phyloP scores from a whole-genome alignment of 2,797 vertebrate genomes.

The Taenioides sp. region DNA sequence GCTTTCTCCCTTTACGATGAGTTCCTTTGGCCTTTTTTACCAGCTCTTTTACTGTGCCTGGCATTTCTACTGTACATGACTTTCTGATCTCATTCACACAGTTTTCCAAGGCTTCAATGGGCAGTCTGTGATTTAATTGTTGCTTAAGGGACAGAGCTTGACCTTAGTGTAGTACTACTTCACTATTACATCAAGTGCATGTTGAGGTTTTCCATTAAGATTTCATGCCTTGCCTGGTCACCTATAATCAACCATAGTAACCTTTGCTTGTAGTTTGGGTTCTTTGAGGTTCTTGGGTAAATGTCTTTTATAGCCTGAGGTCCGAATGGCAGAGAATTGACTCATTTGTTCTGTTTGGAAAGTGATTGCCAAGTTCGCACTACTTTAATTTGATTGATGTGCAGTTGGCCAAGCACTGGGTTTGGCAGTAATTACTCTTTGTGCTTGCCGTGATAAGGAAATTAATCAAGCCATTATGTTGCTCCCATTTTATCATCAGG shows the following conservation, averaged over 20 bases:
- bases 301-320: conserved; percentile 46
- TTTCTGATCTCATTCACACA: conserved; percentile 27
- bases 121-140: conserved; percentile 21
- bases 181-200: conserved; percentile 6
- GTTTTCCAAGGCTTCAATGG: conserved; percentile 12
- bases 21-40: background rate
- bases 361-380: conserved; percentile 67
- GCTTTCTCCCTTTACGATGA: background rate
- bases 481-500: conserved; percentile 71
- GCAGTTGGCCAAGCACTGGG: conserved; percentile 74
- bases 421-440: conserved; percentile 88
- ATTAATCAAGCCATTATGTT: conserved; percentile 87
- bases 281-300: conserved; percentile 47
- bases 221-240: conserved; percentile 33
- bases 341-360: conserved; percentile 71
- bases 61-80: conserved; percentile 14
- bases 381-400: conserved; percentile 82
- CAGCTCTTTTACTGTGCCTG: conserved; percentile 9
- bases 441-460: conserved; percentile 83
- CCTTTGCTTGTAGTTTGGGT: conserved; percentile 38
- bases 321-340: conserved; percentile 37
- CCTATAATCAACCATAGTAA: conserved; percentile 46
- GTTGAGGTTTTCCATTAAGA: conserved; percentile 35
- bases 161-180: background rate
- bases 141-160: conserved; percentile 28